phyloP scores from a whole-genome alignment of 2,113 vertebrate species.

The Dendrocopos noguchii region DNA sequence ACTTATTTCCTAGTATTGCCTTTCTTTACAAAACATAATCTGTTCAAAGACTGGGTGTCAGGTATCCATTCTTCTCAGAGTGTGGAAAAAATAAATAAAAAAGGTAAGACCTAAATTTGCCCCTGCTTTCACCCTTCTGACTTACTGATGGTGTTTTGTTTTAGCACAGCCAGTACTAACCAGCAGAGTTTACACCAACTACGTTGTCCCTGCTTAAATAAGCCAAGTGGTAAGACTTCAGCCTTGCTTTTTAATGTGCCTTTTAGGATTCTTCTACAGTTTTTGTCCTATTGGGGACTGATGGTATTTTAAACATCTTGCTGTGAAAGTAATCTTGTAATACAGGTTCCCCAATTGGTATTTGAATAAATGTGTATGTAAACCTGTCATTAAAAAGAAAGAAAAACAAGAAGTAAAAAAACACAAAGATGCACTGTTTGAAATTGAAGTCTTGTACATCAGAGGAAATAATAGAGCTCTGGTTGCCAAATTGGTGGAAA shows the following conservation, averaged over 20 bases:
- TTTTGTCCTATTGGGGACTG: neutral
- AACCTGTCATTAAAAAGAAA: neutral
- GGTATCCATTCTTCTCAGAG: conserved; percentile 47
- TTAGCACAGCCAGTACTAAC: neutral
- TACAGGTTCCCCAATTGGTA: neutral
- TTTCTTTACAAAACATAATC: conserved; percentile 21
- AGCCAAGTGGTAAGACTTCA: neutral
- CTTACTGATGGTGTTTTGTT: conserved; percentile 10
- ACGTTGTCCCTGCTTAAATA: neutral
- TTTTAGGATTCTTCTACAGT: neutral
- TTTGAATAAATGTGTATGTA: neutral
- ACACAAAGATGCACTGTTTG: neutral
- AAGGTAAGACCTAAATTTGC: conserved; percentile 59
- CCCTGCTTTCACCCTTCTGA: conserved; percentile 64
- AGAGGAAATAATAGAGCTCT: neutral
- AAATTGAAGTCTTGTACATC: neutral
- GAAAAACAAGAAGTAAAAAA: no score
- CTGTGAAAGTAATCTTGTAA: neutral
- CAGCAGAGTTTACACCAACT: neutral
- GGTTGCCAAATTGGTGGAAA: neutral
- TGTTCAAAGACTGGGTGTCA: conserved; percentile 56
- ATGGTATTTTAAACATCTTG: neutral
- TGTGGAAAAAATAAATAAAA: neutral
- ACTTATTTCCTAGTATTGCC: neutral
- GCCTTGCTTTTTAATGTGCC: neutral